Percentiles rank a stretch among this genome's conserved stretches.
phyloP scores from a whole-genome alignment of 2,113 vertebrate species.

The Indicator maculatus region DNA sequence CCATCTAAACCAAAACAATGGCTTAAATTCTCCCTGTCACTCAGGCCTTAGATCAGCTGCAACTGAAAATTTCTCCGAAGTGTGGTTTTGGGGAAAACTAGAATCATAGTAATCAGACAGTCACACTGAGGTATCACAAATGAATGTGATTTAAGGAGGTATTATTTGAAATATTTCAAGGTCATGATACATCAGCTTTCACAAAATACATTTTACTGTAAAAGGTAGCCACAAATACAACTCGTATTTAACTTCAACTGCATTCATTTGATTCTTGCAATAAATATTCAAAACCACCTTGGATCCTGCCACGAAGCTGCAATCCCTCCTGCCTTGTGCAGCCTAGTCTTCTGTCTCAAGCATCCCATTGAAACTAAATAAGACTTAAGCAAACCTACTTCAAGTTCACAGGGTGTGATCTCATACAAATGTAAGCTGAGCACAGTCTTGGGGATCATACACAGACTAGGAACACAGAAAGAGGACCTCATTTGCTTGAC shows the following conservation, averaged over 20 bases:
- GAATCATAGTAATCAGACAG: not conserved
- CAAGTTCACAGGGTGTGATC: not conserved
- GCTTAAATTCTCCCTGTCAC: not conserved
- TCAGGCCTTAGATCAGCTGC: not conserved
- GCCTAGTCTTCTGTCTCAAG: not conserved
- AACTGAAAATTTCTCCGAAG: not conserved
- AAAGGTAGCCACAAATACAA: not conserved
- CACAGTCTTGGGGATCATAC: fast-evolving
- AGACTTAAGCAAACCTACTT: not conserved
- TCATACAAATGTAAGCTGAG: not conserved
- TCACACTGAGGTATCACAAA: not conserved
- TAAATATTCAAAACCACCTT: not conserved
- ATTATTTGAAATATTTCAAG: not conserved
- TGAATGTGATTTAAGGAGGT: not conserved
- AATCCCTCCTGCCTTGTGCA: not conserved
- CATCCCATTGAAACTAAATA: not conserved
- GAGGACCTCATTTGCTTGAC: not conserved
- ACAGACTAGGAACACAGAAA: not conserved
- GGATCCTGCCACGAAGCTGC: not conserved
- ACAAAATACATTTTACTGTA: not conserved
- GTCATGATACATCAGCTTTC: not conserved
- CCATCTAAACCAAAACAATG: not conserved
- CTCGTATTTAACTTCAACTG: not conserved
- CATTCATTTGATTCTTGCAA: not conserved
- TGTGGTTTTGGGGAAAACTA: not conserved